A percentile compares a stretch with the other conserved stretches of the same genome.
Evolutionary conservation across 2,888 invertebrate genomes (phyloP).

Genomic region (Agapetus fuscipes): DNA sequence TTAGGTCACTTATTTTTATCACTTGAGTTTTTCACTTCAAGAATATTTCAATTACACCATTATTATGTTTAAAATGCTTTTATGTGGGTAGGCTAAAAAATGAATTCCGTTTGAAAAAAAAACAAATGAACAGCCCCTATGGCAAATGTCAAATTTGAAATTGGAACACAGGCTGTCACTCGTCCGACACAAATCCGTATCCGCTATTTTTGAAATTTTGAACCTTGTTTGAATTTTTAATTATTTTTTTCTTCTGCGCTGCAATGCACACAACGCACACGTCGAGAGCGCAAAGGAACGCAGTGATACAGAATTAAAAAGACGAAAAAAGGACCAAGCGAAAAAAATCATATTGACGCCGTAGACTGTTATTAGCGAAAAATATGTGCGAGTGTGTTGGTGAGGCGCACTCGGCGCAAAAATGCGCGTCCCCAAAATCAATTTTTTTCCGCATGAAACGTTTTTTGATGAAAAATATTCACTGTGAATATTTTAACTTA

Average conservation of each 20-base stretch:
- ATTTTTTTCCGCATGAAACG: too few species aligned
- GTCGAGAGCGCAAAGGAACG: conserved; percentile 15
- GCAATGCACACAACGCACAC: conserved; percentile 4
- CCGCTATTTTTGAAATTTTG: conserved; percentile 19
- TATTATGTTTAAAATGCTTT: too few species aligned
- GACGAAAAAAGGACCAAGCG: conserved; percentile 12
- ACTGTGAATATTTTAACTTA: too few species aligned
- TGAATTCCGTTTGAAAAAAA: background rate
- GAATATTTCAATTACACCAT: too few species aligned
- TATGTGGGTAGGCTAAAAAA: too few species aligned
- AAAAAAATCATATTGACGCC: conserved; percentile 19
- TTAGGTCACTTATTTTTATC: too few species aligned
- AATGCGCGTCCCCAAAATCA: too few species aligned
- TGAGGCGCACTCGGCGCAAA: conserved; percentile 1
- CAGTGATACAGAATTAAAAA: conserved; percentile 20
- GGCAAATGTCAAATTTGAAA: conserved; percentile 1
- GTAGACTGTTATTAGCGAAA: conserved; percentile 17
- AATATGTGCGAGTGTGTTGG: conserved; percentile 12
- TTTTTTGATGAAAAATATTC: too few species aligned
- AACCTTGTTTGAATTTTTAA: too few species aligned
- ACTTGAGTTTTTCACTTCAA: too few species aligned
- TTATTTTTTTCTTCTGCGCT: conserved; percentile 13
- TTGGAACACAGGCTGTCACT: background rate
- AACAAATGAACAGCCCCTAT: background rate
- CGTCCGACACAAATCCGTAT: conserved; percentile 18